Conservation (phyloP, 2,888 invertebrate species). For the Temnothorax unifasciatus region DNA sequence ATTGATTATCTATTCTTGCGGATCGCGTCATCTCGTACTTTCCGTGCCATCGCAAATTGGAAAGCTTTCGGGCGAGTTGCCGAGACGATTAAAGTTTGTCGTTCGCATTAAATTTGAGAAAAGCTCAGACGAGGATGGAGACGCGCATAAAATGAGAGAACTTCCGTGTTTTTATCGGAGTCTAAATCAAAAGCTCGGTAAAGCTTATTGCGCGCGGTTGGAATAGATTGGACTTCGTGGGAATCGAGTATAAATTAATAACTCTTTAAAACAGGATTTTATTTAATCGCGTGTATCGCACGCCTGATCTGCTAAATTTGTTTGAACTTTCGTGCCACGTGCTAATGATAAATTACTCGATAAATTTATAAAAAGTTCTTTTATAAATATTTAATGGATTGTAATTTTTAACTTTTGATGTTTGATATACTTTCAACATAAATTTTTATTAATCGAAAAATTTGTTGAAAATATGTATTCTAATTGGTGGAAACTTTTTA, state of each 20-base stretch:
- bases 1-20: constrained; percentile 20
- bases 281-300: constrained; percentile 15
- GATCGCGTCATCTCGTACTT: constrained; percentile 28
- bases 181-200: constrained; percentile 25
- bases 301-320: constrained; percentile 20
- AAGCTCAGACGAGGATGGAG: neutral
- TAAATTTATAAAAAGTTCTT: neutral
- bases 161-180: constrained; percentile 26
- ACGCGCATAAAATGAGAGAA: constrained; percentile 1
- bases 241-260: constrained; percentile 45
- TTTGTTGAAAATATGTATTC: neutral
- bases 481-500: neutral
- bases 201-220: constrained; percentile 25
- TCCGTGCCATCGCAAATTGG: constrained; percentile 32
- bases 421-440: neutral
- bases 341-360: neutral
- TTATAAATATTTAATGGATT: neutral
- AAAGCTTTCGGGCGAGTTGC: constrained; percentile 44
- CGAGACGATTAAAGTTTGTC: constrained; percentile 43
- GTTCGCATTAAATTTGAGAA: constrained; percentile 32
- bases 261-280: constrained; percentile 32
- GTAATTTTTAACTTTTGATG: neutral
- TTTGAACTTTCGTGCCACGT: neutral
- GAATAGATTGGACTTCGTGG: neutral
- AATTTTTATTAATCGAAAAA: neutral